Conservation (phyloP, 2,888 invertebrate species). For the Nomada fabriciana region DNA sequence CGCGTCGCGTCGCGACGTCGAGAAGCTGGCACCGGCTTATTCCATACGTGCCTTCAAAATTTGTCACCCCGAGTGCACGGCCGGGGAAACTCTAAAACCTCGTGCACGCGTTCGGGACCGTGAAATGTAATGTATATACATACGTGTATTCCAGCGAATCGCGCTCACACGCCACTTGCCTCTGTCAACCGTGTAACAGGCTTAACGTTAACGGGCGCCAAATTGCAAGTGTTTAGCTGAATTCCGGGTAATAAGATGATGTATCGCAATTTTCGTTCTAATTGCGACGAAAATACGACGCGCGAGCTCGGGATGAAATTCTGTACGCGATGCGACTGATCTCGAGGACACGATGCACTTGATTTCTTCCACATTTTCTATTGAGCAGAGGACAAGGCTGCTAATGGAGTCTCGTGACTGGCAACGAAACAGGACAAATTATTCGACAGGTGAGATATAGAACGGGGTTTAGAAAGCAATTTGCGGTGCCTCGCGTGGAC, state of each 20-base stretch:
- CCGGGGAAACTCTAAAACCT: slow-evolving; percentile 3
- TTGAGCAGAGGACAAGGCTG: background rate
- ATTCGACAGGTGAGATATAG: slow-evolving; percentile 14
- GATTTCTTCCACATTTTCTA: background rate
- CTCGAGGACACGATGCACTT: background rate
- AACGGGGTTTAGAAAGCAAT: slow-evolving; percentile 9
- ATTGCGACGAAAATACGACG: slow-evolving; percentile 37
- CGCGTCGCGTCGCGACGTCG: slow-evolving; percentile 14
- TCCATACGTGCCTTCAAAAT: slow-evolving; percentile 28
- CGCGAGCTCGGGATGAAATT: slow-evolving; percentile 9
- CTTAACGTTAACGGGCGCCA: background rate
- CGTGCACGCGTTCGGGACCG: background rate
- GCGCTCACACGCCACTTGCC: no score
- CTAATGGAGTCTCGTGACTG: background rate
- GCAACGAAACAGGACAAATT: slow-evolving; percentile 1
- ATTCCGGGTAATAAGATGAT: slow-evolving; percentile 39
- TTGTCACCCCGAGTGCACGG: slow-evolving; percentile 12
- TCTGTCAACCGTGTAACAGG: background rate
- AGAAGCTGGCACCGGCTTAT: slow-evolving; percentile 30
- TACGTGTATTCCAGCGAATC: background rate
- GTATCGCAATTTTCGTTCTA: slow-evolving; percentile 32
- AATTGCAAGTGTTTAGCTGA: slow-evolving; percentile 17
- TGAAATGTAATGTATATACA: background rate
- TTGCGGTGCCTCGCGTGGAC: slow-evolving; percentile 21
- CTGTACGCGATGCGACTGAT: background rate